These are phyloP conservation scores for Lepisosteus oculatus DNA, from an alignment of 2,113 vertebrate species.

Conservation along the genomic window DNA sequence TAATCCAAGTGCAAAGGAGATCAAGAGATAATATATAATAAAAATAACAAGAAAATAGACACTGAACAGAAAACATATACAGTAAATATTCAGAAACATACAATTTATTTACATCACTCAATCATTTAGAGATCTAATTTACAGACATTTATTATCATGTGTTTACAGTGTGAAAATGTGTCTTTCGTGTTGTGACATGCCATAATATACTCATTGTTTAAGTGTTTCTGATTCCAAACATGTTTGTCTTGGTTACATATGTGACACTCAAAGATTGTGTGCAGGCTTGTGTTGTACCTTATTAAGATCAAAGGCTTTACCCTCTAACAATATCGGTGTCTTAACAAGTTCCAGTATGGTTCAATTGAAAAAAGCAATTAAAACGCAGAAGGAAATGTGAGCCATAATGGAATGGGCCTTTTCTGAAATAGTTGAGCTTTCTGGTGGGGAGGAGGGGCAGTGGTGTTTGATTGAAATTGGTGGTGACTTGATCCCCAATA, in stretches of 20 bases:
- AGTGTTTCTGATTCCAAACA: no score
- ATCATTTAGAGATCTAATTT: no score
- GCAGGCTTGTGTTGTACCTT: slow-evolving; percentile 30
- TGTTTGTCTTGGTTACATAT: not conserved
- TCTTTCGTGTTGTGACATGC: no score
- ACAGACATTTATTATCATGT: no score
- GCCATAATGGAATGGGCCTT: slow-evolving; percentile 53
- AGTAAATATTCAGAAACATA: no score
- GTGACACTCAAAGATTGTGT: slow-evolving; percentile 30
- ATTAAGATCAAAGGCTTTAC: not conserved
- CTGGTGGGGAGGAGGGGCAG: not conserved
- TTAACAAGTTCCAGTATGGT: slow-evolving; percentile 54
- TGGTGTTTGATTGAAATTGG: slow-evolving; percentile 30
- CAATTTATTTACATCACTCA: no score
- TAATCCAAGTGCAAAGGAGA: no score
- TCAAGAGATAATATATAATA: no score
- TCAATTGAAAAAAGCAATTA: slow-evolving; percentile 56
- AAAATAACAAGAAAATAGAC: no score
- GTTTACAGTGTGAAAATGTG: no score
- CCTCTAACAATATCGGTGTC: slow-evolving; percentile 32
- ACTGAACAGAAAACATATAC: no score
- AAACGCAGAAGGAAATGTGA: slow-evolving; percentile 67
- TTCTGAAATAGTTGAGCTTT: slow-evolving; percentile 12
- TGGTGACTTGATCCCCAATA: slow-evolving; percentile 47
- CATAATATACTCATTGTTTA: no score